A percentile compares a stretch with the other conserved stretches of the same genome.
phyloP scores from a whole-genome alignment of 35 echinoderm and acorn worm genomes.

The Ophiothrix spiculata region DNA sequence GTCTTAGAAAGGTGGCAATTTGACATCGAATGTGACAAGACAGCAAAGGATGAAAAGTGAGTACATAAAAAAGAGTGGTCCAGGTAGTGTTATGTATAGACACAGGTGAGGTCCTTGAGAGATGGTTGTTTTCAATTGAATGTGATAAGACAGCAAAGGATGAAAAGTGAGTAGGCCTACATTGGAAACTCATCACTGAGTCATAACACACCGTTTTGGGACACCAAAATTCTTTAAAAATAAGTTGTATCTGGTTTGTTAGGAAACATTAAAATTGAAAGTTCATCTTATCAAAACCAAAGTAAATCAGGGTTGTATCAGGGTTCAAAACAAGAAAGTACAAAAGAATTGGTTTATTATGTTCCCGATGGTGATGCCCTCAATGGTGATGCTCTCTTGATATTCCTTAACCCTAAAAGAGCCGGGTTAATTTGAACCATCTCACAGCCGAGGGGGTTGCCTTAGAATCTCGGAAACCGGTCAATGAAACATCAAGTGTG shows the following conservation, averaged over 20 bases:
- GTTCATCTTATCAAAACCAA: too few species aligned
- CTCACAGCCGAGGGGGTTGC: too few species aligned
- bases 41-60: slow-evolving; percentile 72
- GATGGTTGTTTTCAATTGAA: slow-evolving; percentile 96
- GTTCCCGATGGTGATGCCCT: too few species aligned
- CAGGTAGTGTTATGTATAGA: slow-evolving; percentile 50
- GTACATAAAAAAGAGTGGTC: slow-evolving; percentile 64
- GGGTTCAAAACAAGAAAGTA: too few species aligned
- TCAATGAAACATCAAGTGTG: too few species aligned
- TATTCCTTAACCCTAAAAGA: too few species aligned
- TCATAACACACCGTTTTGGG: background rate
- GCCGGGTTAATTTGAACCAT: too few species aligned
- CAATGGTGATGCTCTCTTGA: too few species aligned
- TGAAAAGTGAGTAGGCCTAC: slow-evolving; percentile 59
- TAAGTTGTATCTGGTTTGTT: background rate
- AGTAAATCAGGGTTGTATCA: too few species aligned
- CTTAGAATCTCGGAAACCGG: too few species aligned
- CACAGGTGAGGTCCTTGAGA: slow-evolving; percentile 74
- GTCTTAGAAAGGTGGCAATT: slow-evolving; percentile 98
- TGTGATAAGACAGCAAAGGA: slow-evolving; percentile 77
- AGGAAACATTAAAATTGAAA: too few species aligned
- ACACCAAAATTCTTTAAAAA: background rate
- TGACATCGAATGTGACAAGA: slow-evolving; percentile 91
- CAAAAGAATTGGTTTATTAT: too few species aligned
- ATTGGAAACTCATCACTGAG: background rate